Evolutionary conservation across 2,113 vertebrate genomes (phyloP), one percentile per base, ranked within the genome.

Genomic region (Erythrocercus mccallii): DNA sequence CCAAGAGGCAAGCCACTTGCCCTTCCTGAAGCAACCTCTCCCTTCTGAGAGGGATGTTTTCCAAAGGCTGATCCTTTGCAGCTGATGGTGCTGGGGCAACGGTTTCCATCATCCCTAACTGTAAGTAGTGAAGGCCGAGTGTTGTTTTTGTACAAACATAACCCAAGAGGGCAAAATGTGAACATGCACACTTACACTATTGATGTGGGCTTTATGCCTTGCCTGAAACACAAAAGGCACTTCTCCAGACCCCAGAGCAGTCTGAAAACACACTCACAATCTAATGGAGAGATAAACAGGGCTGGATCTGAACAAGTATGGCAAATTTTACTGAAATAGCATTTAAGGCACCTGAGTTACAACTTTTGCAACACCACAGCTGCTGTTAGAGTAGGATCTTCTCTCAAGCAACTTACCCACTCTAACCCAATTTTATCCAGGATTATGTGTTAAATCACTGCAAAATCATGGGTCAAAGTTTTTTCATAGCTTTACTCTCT

Each of bases 401-500:
- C 40, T 70, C 33, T 54, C 44, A 42, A 56, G 37, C 35, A 83
- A 30, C 47, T 90, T 54, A 88, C 27, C 47, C 62, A 40, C 27
- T 82, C 23, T 50, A 92, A 78, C 37, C 25, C 50, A 82, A 42
- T 25, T 84, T 92, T 80, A 87, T 73, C 66, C 56, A 81, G 16
- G n/a, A 40, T 81, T 33, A 20, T 14, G 38, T 71, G 42, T 95
- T 71, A 96, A 96, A 88, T 94, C 87, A 96, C 83, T 96, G 95
- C 76, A 91, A 96, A 96, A 93, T 85, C 96, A 86, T 93, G 85
- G 89, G 44, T 94, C 94, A 82, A 93, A 95, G 86, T 95, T 97
- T 94, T 97, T 96, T 96, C 85, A 98, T 95, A 97, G 93, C 95
- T 98, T 98, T 98, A 98, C 98, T 98, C 90, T 97, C 94, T 97